These are phyloP conservation scores for Oostethus manadensis DNA, from an alignment of 2,113 vertebrate genomes.

Conservation along the genomic window DNA sequence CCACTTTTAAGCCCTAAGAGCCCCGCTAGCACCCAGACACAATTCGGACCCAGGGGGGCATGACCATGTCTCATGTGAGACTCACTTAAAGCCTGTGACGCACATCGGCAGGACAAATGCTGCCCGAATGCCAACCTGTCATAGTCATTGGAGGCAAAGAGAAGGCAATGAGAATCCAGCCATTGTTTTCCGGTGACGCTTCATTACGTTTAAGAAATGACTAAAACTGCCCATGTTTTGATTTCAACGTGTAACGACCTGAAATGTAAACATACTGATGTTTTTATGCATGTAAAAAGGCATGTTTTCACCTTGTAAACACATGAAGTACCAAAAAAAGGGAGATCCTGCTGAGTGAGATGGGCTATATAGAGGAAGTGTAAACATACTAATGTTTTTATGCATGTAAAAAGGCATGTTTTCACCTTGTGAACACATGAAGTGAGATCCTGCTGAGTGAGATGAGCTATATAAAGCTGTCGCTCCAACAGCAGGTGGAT, in stretches of 20 bases:
- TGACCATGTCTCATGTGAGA: not conserved
- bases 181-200: not conserved
- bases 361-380: conserved; percentile 10
- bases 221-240: not conserved
- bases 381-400: not conserved
- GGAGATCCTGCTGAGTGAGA: no score
- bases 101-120: conserved; percentile 18
- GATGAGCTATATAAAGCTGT: conserved; percentile 67
- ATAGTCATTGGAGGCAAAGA: conserved; percentile 1
- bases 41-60: not conserved
- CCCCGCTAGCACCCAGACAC: not conserved
- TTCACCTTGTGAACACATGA: conserved; percentile 28
- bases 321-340: conserved; percentile 17
- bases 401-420: conserved; percentile 6
- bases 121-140: conserved; percentile 11
- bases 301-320: conserved; percentile 31
- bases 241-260: not conserved
- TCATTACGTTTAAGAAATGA: not conserved
- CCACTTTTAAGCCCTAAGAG: not conserved
- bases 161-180: not conserved
- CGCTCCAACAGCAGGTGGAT: conserved; percentile 63
- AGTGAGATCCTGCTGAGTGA: conserved; percentile 36
- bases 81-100: conserved; percentile 4
- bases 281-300: not conserved
- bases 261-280: not conserved